A percentile compares a stretch with the other conserved stretches of the same genome.
Conservation (phyloP, 2,113 vertebrate genomes). For the Syrrhaptes paradoxus region DNA sequence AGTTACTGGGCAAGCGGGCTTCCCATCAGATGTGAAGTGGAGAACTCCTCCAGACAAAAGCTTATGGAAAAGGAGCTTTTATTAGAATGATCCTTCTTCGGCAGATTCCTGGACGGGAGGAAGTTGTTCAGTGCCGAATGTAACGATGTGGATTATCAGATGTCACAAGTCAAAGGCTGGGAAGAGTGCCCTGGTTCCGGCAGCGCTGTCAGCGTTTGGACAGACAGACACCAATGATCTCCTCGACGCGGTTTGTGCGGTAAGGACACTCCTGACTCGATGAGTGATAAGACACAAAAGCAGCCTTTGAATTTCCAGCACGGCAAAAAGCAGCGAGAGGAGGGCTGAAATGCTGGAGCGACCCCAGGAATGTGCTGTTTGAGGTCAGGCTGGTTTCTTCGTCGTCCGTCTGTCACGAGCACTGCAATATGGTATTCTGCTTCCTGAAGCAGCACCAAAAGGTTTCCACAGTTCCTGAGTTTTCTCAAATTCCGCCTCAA, state of each 20-base stretch:
- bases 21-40: neutral
- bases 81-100: neutral
- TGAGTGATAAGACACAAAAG: neutral
- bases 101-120: neutral
- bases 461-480: neutral
- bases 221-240: neutral
- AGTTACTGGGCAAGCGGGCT: neutral
- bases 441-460: neutral
- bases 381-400: neutral
- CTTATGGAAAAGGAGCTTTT: neutral
- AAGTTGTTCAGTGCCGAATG: neutral
- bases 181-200: neutral
- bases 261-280: neutral
- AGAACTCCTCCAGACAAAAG: neutral
- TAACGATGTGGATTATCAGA: neutral
- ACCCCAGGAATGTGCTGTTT: neutral
- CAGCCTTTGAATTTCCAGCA: neutral
- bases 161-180: neutral
- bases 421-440: neutral
- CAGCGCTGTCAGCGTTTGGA: neutral
- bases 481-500: neutral
- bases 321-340: neutral
- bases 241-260: neutral
- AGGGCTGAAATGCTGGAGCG: neutral
- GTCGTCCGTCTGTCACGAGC: accelerated